Evolutionary conservation across 2,113 vertebrate genomes (phyloP), one percentile per base, ranked within the genome.

Genomic region (Dascyllus trimaculatus): DNA sequence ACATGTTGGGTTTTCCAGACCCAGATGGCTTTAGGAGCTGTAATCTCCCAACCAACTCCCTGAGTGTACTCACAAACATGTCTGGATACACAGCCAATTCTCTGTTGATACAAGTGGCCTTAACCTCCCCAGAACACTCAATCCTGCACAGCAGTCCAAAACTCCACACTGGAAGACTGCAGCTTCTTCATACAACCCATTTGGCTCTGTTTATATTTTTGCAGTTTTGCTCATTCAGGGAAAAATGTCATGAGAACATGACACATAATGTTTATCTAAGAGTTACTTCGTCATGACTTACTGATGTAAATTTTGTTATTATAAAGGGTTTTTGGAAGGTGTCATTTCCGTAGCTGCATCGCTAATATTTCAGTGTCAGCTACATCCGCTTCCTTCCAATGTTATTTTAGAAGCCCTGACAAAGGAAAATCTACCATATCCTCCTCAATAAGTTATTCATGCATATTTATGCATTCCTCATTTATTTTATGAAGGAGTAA

Each of bases 401-500:
- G 59, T 45, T 68, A 71, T 82, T 82, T 84, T 49, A 58, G 62
- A 71, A 60, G 43, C 61, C 46, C 60, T 65, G 54, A 49, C 52
- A 84, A 63, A 64, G 35, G 4, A 18, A 65, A 82, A 84, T 72
- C 24, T 17, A 49, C 25, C 68, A 22, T 64, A 61, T 76, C 78
- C 79, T 61, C 65, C 71, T 85, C 46, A 35, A n/a, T 57, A 13
- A 75, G 52, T 69, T 72, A 73, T 74, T 77, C 59, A 75, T 74
- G 61, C 52, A 77, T 81, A 74, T 79, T 56, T 61, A 82, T 83
- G 58, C 54, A 75, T 86, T n/a, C n/a, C n/a, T n/a, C n/a, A n/a
- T n/a, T n/a, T n/a, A n/a, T 71, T 87, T 87, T 71, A 75, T 82
- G 72, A 88, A 57, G 49, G 70, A 79, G 51, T 81, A 87, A 89